Evolutionary conservation across 2,113 vertebrate genomes (phyloP).

Genomic region (Motacilla tschutschensis): DNA sequence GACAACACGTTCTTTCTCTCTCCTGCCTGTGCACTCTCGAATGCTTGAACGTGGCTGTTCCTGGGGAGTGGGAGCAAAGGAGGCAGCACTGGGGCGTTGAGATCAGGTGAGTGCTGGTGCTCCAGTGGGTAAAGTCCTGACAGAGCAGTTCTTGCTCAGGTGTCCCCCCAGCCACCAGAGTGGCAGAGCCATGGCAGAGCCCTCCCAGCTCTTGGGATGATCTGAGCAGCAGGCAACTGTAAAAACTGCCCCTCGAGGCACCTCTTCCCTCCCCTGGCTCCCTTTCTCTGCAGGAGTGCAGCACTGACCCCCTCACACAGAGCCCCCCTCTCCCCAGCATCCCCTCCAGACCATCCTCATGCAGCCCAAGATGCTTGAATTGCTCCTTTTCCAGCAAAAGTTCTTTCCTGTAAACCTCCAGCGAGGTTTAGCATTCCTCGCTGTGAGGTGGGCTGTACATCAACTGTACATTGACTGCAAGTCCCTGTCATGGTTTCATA

Average conservation of each 20-base stretch:
- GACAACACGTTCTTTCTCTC: background rate
- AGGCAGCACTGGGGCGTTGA: accelerated
- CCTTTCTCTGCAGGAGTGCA: background rate
- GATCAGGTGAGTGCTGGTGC: background rate
- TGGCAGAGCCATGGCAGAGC: background rate
- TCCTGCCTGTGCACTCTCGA: background rate
- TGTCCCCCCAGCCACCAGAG: background rate
- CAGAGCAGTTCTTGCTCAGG: accelerated
- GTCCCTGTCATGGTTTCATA: background rate
- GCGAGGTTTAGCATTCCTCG: background rate
- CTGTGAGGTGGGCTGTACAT: background rate
- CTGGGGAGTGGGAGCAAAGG: background rate
- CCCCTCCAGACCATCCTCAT: background rate
- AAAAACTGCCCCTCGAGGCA: background rate
- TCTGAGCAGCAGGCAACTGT: background rate
- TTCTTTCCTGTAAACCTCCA: background rate
- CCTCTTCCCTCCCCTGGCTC: background rate
- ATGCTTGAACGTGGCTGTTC: background rate
- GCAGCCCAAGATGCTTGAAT: background rate
- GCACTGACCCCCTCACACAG: background rate
- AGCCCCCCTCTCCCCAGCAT: background rate
- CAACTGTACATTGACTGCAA: background rate
- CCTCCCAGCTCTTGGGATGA: background rate
- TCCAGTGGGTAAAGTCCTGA: background rate
- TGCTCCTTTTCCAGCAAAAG: background rate